Evolutionary conservation across 2,113 vertebrate genomes (phyloP), one percentile per base, ranked within the genome.

Genomic region (Falco punctatus): DNA sequence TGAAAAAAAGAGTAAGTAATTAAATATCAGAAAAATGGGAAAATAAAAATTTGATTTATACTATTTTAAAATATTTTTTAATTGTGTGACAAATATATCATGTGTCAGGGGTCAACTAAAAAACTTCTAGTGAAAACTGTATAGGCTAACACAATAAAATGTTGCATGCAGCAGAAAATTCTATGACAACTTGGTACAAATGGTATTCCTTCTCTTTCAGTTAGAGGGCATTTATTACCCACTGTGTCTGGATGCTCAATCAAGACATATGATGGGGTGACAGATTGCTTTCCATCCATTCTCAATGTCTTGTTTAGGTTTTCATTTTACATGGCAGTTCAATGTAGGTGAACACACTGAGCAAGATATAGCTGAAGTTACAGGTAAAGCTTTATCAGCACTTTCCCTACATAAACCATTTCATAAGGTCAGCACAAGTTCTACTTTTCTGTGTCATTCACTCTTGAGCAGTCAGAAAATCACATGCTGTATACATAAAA

Each of bases 201-300:
- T 87, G 20, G 81, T 92, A 94, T 90, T 96, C 80, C 75, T 27
- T 90, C n/a, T 94, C 81, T 91, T 94, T 96, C 88, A 96, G 44
- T 92, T 81, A 78, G 46, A 94, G 51, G 61, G 85, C 74, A 96
- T 96, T 96, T 96, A 95, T 96, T 91, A 91, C 52, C 42, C 52
- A 72, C 46, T 88, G 88, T 55, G 52, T 91, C 88, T 64, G 88
- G 92, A 85, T 96, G 92, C 40, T 92, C 88, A 85, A 88, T 67
- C 23, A 96, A 93, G 95, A 96, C 78, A 87, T 71, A 96, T 92
- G 79, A 80, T 90, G 88, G 96, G 94, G 69, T 90, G 95, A 97
- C 95, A 96, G 91, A 95, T 87, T 92, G 17, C 26, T 2, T 14
- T 75, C 21, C 13, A 0, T 3, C 9, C 58, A 27, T 49, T 79